Evolutionary conservation across 2,113 vertebrate genomes (phyloP).

Genomic region (Ornithorhynchus anatinus): DNA sequence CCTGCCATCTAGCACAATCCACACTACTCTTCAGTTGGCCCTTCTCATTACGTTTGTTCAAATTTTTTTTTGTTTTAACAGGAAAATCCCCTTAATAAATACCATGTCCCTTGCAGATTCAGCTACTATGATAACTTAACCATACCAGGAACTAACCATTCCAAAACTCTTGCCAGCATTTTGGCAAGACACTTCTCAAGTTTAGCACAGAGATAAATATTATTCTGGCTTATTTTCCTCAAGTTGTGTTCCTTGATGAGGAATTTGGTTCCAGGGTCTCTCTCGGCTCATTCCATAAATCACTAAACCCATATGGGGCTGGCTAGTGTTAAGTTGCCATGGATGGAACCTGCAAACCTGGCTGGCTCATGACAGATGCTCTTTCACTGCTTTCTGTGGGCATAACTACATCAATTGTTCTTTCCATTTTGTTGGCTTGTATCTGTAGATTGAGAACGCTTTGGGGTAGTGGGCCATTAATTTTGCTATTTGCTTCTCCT

Average conservation of each 20-base stretch:
- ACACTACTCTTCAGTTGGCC: too few relatives aligned
- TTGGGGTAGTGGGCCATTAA: constrained; percentile 37
- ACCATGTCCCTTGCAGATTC: too few relatives aligned
- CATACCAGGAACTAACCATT: too few relatives aligned
- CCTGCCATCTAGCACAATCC: too few relatives aligned
- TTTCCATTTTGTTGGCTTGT: constrained; percentile 25
- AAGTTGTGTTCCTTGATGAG: not conserved
- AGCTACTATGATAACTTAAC: too few relatives aligned
- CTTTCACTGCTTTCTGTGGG: constrained; percentile 39
- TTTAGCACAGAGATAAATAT: not conserved
- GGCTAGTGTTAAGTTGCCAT: constrained; percentile 26
- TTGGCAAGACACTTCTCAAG: too few relatives aligned
- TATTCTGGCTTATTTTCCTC: not conserved
- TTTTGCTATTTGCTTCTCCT: constrained; percentile 43
- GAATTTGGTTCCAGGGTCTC: constrained; percentile 7
- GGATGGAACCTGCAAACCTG: constrained; percentile 30
- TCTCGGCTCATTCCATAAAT: constrained; percentile 12
- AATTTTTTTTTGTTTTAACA: too few relatives aligned
- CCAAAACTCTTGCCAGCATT: too few relatives aligned
- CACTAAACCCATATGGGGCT: not conserved
- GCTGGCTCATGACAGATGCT: constrained; percentile 32
- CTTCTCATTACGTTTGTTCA: too few relatives aligned
- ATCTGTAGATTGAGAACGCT: constrained; percentile 39
- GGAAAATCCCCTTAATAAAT: too few relatives aligned
- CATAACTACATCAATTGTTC: constrained; percentile 48